A percentile compares a stretch with the other conserved stretches of the same genome.
phyloP scores from a whole-genome alignment of 2,113 vertebrate species.

The Anolis carolinensis region DNA sequence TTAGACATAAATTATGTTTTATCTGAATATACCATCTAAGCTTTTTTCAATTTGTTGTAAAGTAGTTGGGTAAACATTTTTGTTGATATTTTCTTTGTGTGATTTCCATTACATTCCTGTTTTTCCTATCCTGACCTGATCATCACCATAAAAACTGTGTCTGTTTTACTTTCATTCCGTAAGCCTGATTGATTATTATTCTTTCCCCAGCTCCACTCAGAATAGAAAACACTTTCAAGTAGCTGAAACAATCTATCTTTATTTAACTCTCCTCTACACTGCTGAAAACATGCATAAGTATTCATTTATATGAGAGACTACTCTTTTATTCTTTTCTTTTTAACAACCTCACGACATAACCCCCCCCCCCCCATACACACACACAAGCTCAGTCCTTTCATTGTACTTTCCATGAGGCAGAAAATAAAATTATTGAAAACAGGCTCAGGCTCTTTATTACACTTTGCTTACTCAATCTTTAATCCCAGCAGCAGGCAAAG shows the following conservation, averaged over 20 bases:
- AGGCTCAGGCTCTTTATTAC: no score
- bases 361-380: no score
- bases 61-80: background rate
- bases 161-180: background rate
- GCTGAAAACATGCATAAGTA: background rate
- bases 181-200: background rate
- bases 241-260: background rate
- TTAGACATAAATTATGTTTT: background rate
- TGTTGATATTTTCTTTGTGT: background rate
- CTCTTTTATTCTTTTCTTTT: background rate
- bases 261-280: background rate
- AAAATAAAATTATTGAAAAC: constrained; percentile 24
- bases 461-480: no score
- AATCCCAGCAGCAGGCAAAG: no score
- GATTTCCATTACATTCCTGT: background rate
- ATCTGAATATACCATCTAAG: background rate
- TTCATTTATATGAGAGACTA: background rate
- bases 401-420: background rate
- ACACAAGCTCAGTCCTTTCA: background rate
- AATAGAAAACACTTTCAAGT: background rate
- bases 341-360: no score
- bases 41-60: background rate
- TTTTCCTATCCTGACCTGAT: background rate
- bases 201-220: background rate
- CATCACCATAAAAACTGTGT: background rate